Evolutionary conservation across 2,888 invertebrate species (phyloP), one percentile per base, ranked within the genome.

Genomic region (Chrysolina oricalcia): DNA sequence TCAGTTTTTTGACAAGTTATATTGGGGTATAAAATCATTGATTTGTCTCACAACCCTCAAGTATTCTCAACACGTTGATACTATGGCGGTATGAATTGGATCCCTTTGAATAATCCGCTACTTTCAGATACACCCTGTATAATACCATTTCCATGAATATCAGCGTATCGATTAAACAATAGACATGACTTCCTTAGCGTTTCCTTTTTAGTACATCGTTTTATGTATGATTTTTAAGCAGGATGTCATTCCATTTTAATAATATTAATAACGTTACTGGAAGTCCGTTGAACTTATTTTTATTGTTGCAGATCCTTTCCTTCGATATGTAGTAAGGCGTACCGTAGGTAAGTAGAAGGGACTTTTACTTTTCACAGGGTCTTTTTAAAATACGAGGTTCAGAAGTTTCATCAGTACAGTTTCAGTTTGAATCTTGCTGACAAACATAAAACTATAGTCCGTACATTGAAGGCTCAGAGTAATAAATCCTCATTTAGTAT

Each of bases 191-290:
- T 76, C 76, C 78, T 78, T 72, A 69, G 63, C 70, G 73, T 75
- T 78, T 78, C 78, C 78, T 73, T 78, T 78, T 75, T 43, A 67
- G 78, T 67, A 70, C 66, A 48, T 48, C 73, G 78, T 78, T 74
- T 78, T 74, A 72, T 71, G 68, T 67, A 63, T 72, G 72, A 67
- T 70, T 76, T 75, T 76, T 76, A 76, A 76, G 73, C 76, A 76
- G 74, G 76, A 74, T 76, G 73, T 71, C 63, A 74, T 66, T 72
- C 74, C 71, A 72, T 74, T 74, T 73, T 72, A 76, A 76, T 74
- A 72, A 72, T 74, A 74, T 72, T 74, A 74, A 74, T 74, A 76
- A 72, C 73, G 48, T 72, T 74, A 73, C 75, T 70, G 63, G 50
- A 66, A 70, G 79, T 66, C 65, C 74, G 74, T 65, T 77, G 77